A percentile compares a stretch with the other conserved stretches of the same genome.
These are phyloP conservation scores for Ellobius talpinus DNA, from an alignment of 2,113 vertebrate species.

Conservation along the genomic window DNA sequence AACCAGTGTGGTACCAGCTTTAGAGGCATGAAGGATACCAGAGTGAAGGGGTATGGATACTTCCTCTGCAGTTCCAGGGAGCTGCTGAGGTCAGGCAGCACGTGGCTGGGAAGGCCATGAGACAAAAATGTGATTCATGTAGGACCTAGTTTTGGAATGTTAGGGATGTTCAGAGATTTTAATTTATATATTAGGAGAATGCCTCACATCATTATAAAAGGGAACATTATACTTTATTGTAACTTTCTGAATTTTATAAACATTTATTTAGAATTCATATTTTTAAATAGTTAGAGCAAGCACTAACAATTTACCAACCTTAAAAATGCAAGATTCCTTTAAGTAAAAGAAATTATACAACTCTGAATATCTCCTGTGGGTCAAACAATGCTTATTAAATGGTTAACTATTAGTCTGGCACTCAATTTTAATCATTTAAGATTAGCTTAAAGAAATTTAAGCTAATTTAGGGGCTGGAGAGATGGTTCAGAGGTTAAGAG, in stretches of 20 bases:
- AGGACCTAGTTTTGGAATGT: not conserved
- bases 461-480: too few relatives aligned
- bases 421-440: not conserved
- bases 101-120: not conserved
- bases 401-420: not conserved
- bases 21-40: not conserved
- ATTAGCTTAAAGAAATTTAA: not conserved
- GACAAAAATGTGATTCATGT: not conserved
- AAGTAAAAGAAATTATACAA: conserved; percentile 28
- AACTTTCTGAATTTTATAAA: not conserved
- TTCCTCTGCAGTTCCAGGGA: not conserved
- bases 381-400: conserved; percentile 1
- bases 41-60: not conserved
- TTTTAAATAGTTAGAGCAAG: not conserved
- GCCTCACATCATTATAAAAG: not conserved
- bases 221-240: not conserved
- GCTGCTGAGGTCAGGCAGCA: not conserved
- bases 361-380: conserved; percentile 14
- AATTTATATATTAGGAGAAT: not conserved
- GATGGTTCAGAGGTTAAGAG: too few relatives aligned
- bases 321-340: not conserved
- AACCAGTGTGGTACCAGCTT: not conserved
- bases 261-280: not conserved
- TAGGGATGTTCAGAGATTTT: not conserved
- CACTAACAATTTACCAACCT: not conserved